Conservation (phyloP, 2,797 vertebrate species). For the Scolopax rusticola region DNA sequence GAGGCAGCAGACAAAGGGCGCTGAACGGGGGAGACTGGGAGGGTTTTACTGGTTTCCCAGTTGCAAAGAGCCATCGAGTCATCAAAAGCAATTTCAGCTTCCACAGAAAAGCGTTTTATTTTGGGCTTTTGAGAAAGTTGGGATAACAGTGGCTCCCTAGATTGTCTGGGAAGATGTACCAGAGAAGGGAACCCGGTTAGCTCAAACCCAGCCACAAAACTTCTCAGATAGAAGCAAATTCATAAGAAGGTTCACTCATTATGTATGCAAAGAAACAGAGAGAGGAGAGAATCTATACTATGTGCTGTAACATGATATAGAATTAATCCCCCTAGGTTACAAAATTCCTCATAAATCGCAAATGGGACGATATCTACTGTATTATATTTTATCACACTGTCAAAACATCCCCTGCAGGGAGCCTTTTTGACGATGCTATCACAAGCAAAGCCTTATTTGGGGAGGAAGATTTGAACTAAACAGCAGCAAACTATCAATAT, state of each 20-base stretch:
- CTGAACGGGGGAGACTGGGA: not conserved
- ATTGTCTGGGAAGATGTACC: not conserved
- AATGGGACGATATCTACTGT: not conserved
- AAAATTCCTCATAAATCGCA: conserved; percentile 43
- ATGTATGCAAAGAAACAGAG: conserved; percentile 12
- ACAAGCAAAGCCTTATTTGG: not conserved
- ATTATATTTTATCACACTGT: conserved; percentile 65
- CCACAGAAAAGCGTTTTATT: not conserved
- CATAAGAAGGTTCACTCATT: conserved; percentile 2
- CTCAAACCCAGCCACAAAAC: not conserved
- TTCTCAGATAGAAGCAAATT: not conserved
- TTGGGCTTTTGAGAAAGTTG: not conserved
- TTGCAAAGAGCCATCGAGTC: not conserved
- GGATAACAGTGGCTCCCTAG: not conserved
- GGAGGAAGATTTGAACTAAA: conserved; percentile 3
- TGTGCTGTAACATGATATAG: not conserved
- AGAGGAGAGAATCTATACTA: not conserved
- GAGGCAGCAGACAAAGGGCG: not conserved
- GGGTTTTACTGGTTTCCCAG: not conserved
- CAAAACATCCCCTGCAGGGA: conserved; percentile 71
- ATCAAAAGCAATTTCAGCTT: not conserved
- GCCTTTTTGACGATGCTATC: conserved; percentile 39
- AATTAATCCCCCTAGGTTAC: conserved; percentile 55
- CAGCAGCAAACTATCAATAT: conserved; percentile 3
- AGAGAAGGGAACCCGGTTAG: not conserved